A percentile compares a stretch with the other conserved stretches of the same genome.
These are phyloP conservation scores for Amphilophus citrinellus DNA, from an alignment of 2,113 vertebrate species.

Conservation along the genomic window DNA sequence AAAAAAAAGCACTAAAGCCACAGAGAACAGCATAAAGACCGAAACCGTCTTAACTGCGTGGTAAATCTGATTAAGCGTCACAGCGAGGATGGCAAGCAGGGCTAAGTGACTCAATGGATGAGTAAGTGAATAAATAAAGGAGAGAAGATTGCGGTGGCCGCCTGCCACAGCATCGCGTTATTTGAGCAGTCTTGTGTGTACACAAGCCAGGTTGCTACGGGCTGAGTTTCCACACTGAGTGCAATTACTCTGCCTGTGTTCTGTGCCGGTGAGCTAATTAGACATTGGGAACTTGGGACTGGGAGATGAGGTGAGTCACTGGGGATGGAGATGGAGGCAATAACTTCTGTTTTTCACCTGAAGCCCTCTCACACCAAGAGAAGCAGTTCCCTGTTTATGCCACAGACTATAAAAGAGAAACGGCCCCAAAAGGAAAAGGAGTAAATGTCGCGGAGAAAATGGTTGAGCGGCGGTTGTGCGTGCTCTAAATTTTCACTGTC, in stretches of 20 bases:
- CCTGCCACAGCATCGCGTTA: slow-evolving; percentile 61
- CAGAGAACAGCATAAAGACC: slow-evolving; percentile 51
- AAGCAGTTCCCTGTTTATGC: slow-evolving; percentile 38
- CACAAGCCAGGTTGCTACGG: slow-evolving; percentile 65
- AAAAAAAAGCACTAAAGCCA: slow-evolving; percentile 42
- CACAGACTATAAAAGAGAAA: slow-evolving; percentile 61
- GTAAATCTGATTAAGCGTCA: slow-evolving; percentile 71
- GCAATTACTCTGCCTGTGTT: slow-evolving; percentile 64
- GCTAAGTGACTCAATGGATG: slow-evolving; percentile 72
- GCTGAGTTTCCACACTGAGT: slow-evolving; percentile 61
- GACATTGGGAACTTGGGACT: slow-evolving; percentile 48
- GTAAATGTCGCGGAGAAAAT: slow-evolving; percentile 53
- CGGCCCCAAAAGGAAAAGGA: slow-evolving; percentile 34
- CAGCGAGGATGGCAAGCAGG: slow-evolving; percentile 52
- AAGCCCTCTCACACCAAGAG: slow-evolving; percentile 21
- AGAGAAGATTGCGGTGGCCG: slow-evolving; percentile 60
- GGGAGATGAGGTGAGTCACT: slow-evolving; percentile 62
- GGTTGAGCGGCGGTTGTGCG: slow-evolving; percentile 4
- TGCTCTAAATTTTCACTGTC: not conserved
- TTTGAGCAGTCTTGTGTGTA: slow-evolving; percentile 63
- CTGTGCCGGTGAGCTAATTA: slow-evolving; percentile 72
- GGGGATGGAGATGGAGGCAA: slow-evolving; percentile 57
- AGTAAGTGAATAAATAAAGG: slow-evolving; percentile 77
- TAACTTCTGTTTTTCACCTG: slow-evolving; percentile 61
- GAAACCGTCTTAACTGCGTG: slow-evolving; percentile 52